Base-by-base conservation (phyloP, 2,888 invertebrate genomes). In the Caenorhabditis plicata region DNA sequence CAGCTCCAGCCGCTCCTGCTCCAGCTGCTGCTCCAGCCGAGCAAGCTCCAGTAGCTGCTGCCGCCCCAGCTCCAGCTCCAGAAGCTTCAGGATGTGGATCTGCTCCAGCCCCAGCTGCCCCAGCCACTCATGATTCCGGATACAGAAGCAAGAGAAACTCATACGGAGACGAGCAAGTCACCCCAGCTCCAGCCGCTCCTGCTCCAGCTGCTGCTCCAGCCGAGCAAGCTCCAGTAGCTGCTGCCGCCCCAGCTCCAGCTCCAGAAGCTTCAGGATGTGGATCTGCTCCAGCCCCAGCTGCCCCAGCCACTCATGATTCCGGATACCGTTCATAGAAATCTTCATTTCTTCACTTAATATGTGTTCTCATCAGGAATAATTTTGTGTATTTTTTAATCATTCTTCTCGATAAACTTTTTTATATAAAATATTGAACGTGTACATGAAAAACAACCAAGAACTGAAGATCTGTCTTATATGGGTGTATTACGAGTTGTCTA, bases 141-240 rank as follows among this genome's bases (percentile, higher is more conserved):
- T 64, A 63, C 54, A 49, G 63, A 33, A 43, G 45, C 57, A 63
- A 66, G 51, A 58, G 66, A 40, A 66, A 63, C 58, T 44, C 50
- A 25, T 68, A 68, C 38, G 68, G 68, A 56, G 68, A 68, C 27
- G 68, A 68, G 33, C 48, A 55, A 39, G 62, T 68, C 13, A 64
- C 57, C 19, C 61, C 61, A 44, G 55, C 52, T n/a, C 31, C 54
- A 39, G 29, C 56, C 39, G 55, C 50, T 22, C 42, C 51, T 11
- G 51, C 40, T 17, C 29, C 49, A 17, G 51, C 50, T 25, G 38
- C 42, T 15, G 57, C 57, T 22, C 52, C 62, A 35, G 51, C 42
- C 25, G 44, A 40, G 15, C 38, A 36, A 11, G 57, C 54, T 20
- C 52, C 51, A 47, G 62, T 38, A 20, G 47, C 51, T 4, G 41